Base-by-base conservation (phyloP, 1,140 invertebrate genomes). In the Lepeophtheirus salmonis region DNA sequence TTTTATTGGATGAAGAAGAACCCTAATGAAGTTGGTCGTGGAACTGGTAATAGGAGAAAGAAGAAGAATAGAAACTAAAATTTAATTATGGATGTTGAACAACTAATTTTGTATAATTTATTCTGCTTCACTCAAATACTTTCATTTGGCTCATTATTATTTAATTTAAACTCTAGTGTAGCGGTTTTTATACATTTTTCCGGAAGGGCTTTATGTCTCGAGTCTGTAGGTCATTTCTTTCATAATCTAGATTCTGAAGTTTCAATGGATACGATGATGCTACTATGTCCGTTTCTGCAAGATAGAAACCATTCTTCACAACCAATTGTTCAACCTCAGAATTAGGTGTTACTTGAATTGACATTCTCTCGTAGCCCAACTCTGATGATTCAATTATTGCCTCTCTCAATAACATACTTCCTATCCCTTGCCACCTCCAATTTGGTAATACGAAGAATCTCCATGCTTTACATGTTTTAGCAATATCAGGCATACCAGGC, bases 1-100 rank as follows among this genome's bases (percentile, higher is more conserved):
- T 20, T 22, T 23, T 65, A 65, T 16, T 65, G 64, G 64, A 58
- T 56, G 21, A 65, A 60, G 41, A 63, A 53, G 25, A 65, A 65
- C 50, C 64, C 64, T 10, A 65, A 65, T 60, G 62, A 60, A 50
- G 24, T 51, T n/a, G 14, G 50, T 18, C 60, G 50, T 18, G 61
- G 50, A 52, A 63, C 56, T n/a, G 64, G 64, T 18, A 64, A 60
- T 25, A 21, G 49, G 16, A 52, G 24, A 25, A 61, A 61, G 24
- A 61, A 61, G 30, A 41, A 52, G 20, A 52, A 52, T 41, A 6
- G 30, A n/a, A 41, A 41, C 30, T 41, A n/a, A 41, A n/a, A n/a
- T 10, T 6, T 6, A n/a, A 41, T 6, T 6, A 41, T 6, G 30
- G n/a, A 6, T n/a, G 6, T n/a, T n/a, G n/a, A 41, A 10, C 30